Conservation (phyloP, 92 coral and sea anemone genomes). For the Zoanthus gigantus region DNA sequence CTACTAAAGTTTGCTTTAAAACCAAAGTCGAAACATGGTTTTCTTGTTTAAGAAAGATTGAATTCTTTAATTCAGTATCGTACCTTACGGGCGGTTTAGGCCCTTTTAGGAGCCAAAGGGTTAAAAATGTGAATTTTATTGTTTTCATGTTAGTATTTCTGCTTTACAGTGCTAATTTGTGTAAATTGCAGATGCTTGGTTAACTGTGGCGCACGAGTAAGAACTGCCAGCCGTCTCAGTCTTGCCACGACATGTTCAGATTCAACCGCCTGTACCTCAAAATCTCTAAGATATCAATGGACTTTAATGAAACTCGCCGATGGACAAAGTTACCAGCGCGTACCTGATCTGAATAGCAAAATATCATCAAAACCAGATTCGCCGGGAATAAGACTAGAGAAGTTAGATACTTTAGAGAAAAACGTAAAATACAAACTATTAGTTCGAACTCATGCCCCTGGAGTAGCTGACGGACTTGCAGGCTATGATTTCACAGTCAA, state of each 20-base stretch:
- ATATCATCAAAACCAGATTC: constrained; percentile 63
- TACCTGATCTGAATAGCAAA: constrained; percentile 47
- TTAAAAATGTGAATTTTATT: too few relatives aligned
- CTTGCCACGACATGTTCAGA: constrained; percentile 65
- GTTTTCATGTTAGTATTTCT: too few relatives aligned
- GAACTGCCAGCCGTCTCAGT: constrained; percentile 68
- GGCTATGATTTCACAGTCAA: constrained; percentile 70
- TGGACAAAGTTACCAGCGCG: background rate
- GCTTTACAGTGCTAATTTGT: background rate
- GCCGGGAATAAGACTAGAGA: constrained; percentile 63
- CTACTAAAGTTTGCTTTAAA: too few relatives aligned
- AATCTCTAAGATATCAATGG: constrained; percentile 68
- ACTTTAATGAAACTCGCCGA: constrained; percentile 14
- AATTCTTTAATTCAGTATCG: too few relatives aligned
- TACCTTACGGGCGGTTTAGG: too few relatives aligned
- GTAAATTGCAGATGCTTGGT: constrained; percentile 64
- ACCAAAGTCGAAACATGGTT: too few relatives aligned
- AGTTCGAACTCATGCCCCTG: constrained; percentile 42
- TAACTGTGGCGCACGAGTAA: constrained; percentile 70
- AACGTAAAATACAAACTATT: constrained; percentile 52
- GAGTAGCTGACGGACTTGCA: constrained; percentile 66
- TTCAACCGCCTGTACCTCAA: constrained; percentile 37
- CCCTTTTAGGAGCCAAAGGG: too few relatives aligned
- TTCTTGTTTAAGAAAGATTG: too few relatives aligned
- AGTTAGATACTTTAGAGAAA: constrained; percentile 11